Conservation (phyloP, 2,113 vertebrate species). For the Electrona antarctica region DNA sequence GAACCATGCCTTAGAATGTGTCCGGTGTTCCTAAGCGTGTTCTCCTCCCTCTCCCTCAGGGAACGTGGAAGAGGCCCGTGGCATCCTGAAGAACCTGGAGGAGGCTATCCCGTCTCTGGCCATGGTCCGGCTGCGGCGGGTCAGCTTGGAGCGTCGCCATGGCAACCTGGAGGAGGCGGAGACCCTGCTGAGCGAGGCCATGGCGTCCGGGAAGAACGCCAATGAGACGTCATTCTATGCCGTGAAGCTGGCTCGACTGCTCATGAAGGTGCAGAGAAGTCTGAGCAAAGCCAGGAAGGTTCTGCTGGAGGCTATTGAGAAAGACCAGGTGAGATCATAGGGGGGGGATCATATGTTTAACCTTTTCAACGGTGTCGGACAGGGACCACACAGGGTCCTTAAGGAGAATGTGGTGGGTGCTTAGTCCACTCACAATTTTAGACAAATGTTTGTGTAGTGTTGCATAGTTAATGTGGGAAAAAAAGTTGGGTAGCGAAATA, state of each 20-base stretch:
- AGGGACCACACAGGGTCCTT: no score
- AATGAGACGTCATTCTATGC: slow-evolving; percentile 91
- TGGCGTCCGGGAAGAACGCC: slow-evolving; percentile 84
- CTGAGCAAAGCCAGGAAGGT: slow-evolving; percentile 91
- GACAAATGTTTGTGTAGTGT: no score
- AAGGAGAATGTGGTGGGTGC: no score
- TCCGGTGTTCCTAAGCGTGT: no score
- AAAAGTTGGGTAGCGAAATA: no score
- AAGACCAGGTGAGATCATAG: slow-evolving; percentile 85
- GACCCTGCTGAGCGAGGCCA: slow-evolving; percentile 87
- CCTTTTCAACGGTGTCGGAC: no score
- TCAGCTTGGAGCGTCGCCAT: slow-evolving; percentile 93
- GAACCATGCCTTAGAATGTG: no score
- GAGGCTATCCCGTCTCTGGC: slow-evolving; percentile 86
- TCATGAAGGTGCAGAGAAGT: slow-evolving; percentile 93
- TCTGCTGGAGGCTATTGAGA: slow-evolving; percentile 92
- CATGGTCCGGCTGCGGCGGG: slow-evolving; percentile 93
- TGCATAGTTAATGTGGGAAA: no score
- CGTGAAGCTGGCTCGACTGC: slow-evolving; percentile 90
- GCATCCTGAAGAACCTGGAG: slow-evolving; percentile 89
- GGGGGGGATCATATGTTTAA: no score
- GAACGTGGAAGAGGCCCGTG: slow-evolving; percentile 90
- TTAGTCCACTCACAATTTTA: no score
- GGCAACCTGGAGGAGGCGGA: slow-evolving; percentile 93
- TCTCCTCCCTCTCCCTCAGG: slow-evolving; percentile 70